Evolutionary conservation across 2,888 invertebrate species (phyloP).

Genomic region (Neocrepidodera transversa): DNA sequence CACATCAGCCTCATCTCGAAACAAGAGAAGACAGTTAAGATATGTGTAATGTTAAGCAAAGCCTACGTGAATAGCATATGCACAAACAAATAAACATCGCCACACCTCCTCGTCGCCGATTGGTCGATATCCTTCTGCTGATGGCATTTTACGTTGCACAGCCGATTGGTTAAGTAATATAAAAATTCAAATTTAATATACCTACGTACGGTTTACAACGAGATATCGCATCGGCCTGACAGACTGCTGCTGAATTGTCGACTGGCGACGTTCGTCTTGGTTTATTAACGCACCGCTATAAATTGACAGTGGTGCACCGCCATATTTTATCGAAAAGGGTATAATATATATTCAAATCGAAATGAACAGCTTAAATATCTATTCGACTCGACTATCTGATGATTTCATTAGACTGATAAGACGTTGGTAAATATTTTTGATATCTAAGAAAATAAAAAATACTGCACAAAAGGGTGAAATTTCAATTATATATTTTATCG

Average conservation of each 20-base stretch:
- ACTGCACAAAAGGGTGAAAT: too few species aligned
- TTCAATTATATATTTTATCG: too few species aligned
- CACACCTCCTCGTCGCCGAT: conserved; percentile 55
- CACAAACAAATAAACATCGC: conserved; percentile 58
- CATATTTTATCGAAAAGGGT: too few species aligned
- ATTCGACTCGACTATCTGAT: too few species aligned
- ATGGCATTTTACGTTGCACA: conserved; percentile 58
- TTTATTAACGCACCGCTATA: conserved; percentile 42
- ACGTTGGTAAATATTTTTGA: too few species aligned
- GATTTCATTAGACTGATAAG: too few species aligned
- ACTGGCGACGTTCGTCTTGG: conserved; percentile 6
- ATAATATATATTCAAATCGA: too few species aligned
- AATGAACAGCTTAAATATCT: too few species aligned
- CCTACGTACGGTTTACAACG: conserved; percentile 32
- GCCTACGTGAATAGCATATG: conserved; percentile 57
- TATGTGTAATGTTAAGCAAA: conserved; percentile 45
- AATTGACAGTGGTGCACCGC: conserved; percentile 13
- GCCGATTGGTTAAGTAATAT: conserved; percentile 61
- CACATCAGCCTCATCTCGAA: not conserved
- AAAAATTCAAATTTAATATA: conserved; percentile 62
- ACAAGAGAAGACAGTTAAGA: not conserved
- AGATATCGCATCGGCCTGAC: conserved; percentile 17
- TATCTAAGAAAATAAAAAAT: too few species aligned
- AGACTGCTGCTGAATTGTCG: conserved; percentile 4
- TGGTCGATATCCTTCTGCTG: conserved; percentile 53